phyloP scores from a whole-genome alignment of 1,140 invertebrate genomes.

The Nasonia vitripennis region DNA sequence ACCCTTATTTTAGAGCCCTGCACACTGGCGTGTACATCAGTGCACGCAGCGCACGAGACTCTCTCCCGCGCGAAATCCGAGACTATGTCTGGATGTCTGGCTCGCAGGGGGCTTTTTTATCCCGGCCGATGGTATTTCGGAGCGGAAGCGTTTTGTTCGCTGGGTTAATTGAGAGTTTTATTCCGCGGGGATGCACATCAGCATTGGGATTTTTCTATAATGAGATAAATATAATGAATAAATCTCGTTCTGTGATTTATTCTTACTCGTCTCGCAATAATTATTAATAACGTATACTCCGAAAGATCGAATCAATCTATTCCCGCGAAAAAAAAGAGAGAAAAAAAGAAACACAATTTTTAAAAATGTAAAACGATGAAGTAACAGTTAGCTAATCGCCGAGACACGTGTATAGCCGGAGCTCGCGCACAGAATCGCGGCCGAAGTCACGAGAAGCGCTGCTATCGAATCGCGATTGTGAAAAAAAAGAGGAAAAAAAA shows the following conservation, averaged over 20 bases:
- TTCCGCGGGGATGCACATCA: no score
- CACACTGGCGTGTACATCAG: not conserved
- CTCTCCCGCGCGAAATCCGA: not conserved
- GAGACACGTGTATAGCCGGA: not conserved
- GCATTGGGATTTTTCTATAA: no score
- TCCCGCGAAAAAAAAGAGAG: no score
- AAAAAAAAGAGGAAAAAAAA: not conserved
- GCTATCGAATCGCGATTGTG: not conserved
- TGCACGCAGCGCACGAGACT: not conserved
- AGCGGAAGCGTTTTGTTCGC: not conserved
- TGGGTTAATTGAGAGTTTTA: no score
- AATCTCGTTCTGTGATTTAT: no score
- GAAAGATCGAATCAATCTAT: no score
- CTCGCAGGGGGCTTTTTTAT: no score
- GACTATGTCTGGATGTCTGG: not conserved
- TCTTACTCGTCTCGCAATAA: no score
- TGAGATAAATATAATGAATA: no score
- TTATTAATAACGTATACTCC: no score
- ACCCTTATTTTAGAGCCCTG: slow-evolving; percentile 24
- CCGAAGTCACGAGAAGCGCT: not conserved
- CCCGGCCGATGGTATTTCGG: no score
- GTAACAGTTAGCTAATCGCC: not conserved
- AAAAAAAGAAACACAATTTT: not conserved
- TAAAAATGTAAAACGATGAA: not conserved
- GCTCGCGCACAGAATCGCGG: no score